These are phyloP conservation scores for Antechinus stuartii DNA, from an alignment of 2,113 vertebrate genomes.

Conservation along the genomic window DNA sequence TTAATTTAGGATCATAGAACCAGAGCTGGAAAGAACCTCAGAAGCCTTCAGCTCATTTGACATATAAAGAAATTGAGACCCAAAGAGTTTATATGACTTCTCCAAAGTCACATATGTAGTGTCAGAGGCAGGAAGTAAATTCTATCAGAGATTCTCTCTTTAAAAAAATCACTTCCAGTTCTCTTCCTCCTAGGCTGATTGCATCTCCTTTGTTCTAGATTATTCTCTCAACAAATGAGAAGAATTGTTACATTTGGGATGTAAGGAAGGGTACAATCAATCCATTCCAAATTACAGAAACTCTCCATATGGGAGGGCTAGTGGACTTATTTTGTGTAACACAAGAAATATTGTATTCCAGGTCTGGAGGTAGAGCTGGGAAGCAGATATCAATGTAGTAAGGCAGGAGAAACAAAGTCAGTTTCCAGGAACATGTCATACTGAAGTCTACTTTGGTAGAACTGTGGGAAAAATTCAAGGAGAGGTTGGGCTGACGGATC, in stretches of 20 bases:
- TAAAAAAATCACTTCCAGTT: not conserved
- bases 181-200: not conserved
- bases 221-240: not conserved
- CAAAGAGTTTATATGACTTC: not conserved
- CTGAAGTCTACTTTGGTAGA: not conserved
- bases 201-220: not conserved
- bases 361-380: not conserved
- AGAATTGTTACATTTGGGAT: not conserved
- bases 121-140: not conserved
- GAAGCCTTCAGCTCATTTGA: not conserved
- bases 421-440: not conserved
- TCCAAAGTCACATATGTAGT: not conserved
- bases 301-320: not conserved
- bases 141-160: not conserved
- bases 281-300: not conserved
- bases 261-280: not conserved
- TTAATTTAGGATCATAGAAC: not conserved
- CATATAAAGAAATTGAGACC: not conserved
- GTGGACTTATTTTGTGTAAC: not conserved
- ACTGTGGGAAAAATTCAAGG: not conserved
- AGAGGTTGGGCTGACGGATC: not conserved
- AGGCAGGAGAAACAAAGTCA: not conserved
- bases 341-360: not conserved
- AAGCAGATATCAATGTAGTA: not conserved
- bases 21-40: not conserved